Conservation (phyloP, 2,888 invertebrate genomes). For the Catocala sponsa region DNA sequence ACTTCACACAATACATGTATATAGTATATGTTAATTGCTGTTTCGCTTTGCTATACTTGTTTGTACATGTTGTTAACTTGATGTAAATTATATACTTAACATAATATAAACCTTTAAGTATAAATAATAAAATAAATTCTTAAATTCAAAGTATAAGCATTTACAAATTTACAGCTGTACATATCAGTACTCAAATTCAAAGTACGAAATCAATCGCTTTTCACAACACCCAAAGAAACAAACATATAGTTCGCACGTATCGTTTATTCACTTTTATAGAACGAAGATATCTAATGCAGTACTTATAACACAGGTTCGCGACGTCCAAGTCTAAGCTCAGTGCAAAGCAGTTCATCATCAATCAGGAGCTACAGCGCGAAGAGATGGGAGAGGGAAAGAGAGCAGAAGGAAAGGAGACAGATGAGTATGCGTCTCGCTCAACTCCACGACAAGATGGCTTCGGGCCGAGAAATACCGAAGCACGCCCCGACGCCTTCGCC, state of each 20-base stretch:
- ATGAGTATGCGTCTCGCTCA: conserved; percentile 93
- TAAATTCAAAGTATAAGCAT: conserved; percentile 14
- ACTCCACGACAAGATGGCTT: conserved; percentile 89
- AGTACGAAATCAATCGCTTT: conserved; percentile 34
- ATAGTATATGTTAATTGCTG: conserved; percentile 19
- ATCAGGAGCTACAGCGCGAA: conserved; percentile 94
- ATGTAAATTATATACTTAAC: too few species aligned
- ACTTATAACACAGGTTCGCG: conserved; percentile 90
- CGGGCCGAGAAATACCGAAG: conserved; percentile 81
- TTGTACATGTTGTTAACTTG: conserved; percentile 23
- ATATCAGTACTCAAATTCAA: conserved; percentile 25
- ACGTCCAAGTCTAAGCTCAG: conserved; percentile 95
- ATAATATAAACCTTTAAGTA: too few species aligned
- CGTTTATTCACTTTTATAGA: conserved; percentile 9
- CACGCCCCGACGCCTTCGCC: conserved; percentile 91
- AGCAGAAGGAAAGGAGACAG: conserved; percentile 94
- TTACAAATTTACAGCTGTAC: conserved; percentile 27
- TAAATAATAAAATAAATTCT: neutral
- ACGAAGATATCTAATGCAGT: conserved; percentile 29
- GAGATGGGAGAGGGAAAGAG: conserved; percentile 93
- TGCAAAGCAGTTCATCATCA: conserved; percentile 95
- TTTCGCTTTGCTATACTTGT: conserved; percentile 38
- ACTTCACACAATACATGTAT: conserved; percentile 11
- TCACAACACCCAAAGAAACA: conserved; percentile 28
- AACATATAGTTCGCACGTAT: conserved; percentile 28